Evolutionary conservation across 1,140 invertebrate genomes (phyloP).

Genomic region (Cyclargus thomasi): DNA sequence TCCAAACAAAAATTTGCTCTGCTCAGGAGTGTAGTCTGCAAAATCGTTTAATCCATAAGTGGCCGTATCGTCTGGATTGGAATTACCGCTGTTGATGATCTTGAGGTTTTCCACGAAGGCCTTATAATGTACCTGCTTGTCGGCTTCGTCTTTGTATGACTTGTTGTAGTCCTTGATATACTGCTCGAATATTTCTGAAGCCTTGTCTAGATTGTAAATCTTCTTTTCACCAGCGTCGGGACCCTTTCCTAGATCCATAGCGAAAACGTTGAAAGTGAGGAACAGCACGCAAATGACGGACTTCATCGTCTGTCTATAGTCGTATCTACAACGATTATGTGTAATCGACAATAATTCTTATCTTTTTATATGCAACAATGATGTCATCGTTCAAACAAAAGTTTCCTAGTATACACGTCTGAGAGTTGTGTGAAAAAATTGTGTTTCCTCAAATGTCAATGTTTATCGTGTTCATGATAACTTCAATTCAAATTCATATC

Average conservation of each 20-base stretch:
- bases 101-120: neutral
- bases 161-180: neutral
- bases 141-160: neutral
- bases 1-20: neutral
- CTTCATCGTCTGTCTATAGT: neutral
- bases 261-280: too few relatives aligned
- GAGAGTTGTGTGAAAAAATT: too few relatives aligned
- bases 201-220: neutral
- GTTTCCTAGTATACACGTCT: too few relatives aligned
- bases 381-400: too few relatives aligned
- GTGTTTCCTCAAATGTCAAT: too few relatives aligned
- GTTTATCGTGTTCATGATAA: too few relatives aligned
- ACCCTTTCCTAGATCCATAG: too few relatives aligned
- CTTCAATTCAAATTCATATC: too few relatives aligned
- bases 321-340: neutral
- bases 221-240: neutral
- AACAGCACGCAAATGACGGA: neutral
- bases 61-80: neutral
- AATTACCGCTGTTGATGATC: slow-evolving; percentile 10
- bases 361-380: too few relatives aligned
- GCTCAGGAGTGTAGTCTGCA: neutral
- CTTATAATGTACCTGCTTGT: neutral
- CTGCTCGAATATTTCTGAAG: neutral
- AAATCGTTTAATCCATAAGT: neutral
- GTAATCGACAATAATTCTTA: too few relatives aligned